A percentile compares a stretch with the other conserved stretches of the same genome.
Evolutionary conservation across 2,113 vertebrate genomes (phyloP).

Genomic region (Solenodon paradoxus): DNA sequence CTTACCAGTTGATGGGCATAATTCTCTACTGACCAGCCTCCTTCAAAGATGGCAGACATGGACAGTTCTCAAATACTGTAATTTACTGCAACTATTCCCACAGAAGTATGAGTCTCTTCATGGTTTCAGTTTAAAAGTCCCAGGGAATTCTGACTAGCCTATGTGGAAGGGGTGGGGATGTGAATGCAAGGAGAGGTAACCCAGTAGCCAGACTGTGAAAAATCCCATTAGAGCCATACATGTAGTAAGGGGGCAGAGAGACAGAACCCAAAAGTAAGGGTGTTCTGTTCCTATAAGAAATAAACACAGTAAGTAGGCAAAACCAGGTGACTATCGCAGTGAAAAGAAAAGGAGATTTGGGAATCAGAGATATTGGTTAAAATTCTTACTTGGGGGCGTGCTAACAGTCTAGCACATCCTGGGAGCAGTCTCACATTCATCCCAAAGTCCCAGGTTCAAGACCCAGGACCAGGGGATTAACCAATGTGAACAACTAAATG

Average conservation of each 20-base stretch:
- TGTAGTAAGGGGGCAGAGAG: not conserved
- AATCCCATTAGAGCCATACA: not conserved
- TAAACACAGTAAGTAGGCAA: not conserved
- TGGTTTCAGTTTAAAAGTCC: not conserved
- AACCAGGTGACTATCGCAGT: not conserved
- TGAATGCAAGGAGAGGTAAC: too few species aligned
- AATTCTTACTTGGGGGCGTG: not conserved
- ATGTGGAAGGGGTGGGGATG: not conserved
- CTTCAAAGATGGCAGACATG: not conserved
- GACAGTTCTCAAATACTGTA: not conserved
- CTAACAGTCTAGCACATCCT: too few species aligned
- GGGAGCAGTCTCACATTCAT: too few species aligned
- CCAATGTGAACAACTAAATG: too few species aligned
- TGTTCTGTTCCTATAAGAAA: not conserved
- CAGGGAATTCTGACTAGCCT: not conserved
- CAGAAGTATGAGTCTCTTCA: not conserved
- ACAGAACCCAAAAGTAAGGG: not conserved
- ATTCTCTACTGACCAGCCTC: not conserved
- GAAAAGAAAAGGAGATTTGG: not conserved
- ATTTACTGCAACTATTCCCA: not conserved
- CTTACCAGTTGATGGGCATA: not conserved
- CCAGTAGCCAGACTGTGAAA: not conserved
- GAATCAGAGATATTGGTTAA: not conserved
- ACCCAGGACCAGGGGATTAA: too few species aligned
- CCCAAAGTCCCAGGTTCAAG: too few species aligned